phyloP scores from a whole-genome alignment of 1,140 invertebrate species.

The Solenopsis invicta region DNA sequence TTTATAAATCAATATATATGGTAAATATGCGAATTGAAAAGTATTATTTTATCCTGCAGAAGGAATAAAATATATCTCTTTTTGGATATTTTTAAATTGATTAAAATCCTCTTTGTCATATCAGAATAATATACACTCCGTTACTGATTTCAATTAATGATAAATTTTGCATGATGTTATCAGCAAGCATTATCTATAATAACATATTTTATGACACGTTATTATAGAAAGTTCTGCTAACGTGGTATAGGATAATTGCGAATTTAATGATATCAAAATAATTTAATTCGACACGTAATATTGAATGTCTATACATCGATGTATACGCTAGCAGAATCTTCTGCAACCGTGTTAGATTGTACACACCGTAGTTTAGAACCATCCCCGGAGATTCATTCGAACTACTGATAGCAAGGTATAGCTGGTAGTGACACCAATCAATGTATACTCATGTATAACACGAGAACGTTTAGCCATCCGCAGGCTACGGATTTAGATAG shows the following conservation, averaged over 20 bases:
- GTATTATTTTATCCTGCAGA: background rate
- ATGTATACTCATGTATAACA: conserved; percentile 70
- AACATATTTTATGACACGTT: conserved; percentile 23
- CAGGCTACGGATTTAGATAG: conserved; percentile 79
- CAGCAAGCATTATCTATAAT: conserved; percentile 31
- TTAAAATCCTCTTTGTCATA: background rate
- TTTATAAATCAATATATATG: background rate
- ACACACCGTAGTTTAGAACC: conserved; percentile 1
- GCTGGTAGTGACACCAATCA: conserved; percentile 69
- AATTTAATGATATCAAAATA: conserved; percentile 43
- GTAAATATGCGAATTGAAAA: background rate
- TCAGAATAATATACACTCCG: background rate
- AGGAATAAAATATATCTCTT: background rate
- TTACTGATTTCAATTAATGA: conserved; percentile 24
- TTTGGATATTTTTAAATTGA: background rate
- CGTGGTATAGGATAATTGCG: conserved; percentile 9
- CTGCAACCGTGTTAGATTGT: conserved; percentile 20
- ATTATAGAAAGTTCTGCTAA: conserved; percentile 48
- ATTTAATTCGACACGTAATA: conserved; percentile 51
- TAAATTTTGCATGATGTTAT: conserved; percentile 44
- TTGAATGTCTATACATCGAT: conserved; percentile 26
- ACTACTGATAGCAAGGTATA: conserved; percentile 62
- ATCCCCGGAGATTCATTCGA: conserved; percentile 58
- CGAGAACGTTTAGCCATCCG: conserved; percentile 68
- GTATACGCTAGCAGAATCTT: background rate